Percentiles rank a stretch among this genome's conserved stretches.
These are phyloP conservation scores for Rhea americana DNA, from an alignment of 2,113 vertebrate species.

Conservation along the genomic window DNA sequence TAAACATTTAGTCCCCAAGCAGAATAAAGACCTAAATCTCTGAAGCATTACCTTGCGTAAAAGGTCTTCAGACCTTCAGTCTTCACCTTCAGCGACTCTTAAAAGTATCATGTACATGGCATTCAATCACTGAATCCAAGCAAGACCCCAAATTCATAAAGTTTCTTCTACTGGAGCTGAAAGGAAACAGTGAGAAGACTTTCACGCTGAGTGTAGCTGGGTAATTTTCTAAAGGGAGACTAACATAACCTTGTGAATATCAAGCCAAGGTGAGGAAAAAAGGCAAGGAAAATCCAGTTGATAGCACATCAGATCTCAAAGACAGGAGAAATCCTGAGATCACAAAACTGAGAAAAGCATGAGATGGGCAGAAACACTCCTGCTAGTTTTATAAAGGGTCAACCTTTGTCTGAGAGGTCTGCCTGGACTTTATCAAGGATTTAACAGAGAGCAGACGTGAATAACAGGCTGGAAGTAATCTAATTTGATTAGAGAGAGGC, in stretches of 20 bases:
- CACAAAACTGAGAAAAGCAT: not conserved
- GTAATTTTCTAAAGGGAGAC: not conserved
- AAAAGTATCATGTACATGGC: not conserved
- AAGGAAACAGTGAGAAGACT: not conserved
- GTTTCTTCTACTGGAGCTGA: not conserved
- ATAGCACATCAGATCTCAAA: not conserved
- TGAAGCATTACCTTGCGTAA: not conserved
- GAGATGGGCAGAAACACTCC: conserved; percentile 20
- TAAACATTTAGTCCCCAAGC: not conserved
- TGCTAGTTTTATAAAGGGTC: conserved; percentile 10
- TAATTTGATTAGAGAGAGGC: conserved; percentile 13
- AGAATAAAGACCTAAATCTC: not conserved
- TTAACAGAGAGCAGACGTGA: not conserved
- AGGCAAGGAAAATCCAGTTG: not conserved
- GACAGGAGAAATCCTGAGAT: not conserved
- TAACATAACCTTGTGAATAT: not conserved
- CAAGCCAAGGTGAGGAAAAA: not conserved
- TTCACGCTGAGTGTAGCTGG: not conserved
- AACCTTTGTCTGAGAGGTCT: conserved; percentile 13
- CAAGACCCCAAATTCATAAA: not conserved
- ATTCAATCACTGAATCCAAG: not conserved
- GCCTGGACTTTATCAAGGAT: conserved; percentile 13
- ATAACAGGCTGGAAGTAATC: not conserved
- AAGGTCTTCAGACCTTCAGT: not conserved
- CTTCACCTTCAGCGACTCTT: not conserved